Percentiles rank a stretch among this genome's conserved stretches.
Conservation (phyloP, 2,888 invertebrate genomes). For the Stegophylla sp. region DNA sequence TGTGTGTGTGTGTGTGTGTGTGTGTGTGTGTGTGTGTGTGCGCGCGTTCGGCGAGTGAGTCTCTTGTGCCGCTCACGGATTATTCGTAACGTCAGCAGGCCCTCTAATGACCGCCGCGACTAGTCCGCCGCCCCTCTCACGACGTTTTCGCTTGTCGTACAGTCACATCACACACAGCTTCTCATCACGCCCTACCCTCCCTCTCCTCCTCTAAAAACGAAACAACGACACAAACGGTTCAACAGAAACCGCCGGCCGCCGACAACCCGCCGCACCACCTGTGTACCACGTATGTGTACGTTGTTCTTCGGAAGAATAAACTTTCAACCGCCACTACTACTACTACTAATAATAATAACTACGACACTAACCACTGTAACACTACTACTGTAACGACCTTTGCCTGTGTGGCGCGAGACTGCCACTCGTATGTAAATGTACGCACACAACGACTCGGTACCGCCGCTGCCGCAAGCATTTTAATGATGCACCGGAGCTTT, state of each 20-base stretch:
- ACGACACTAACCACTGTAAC: not conserved
- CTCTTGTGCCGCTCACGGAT: conserved; percentile 6
- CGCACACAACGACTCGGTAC: not conserved
- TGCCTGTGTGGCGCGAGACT: not conserved
- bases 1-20: not conserved
- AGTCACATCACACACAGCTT: not conserved
- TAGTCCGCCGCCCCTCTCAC: not conserved
- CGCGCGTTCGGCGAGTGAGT: not conserved
- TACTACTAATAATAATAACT: not conserved
- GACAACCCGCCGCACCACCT: not conserved
- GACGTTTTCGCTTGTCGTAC: not conserved
- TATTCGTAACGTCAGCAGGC: conserved; percentile 48
- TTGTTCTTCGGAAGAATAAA: not conserved
- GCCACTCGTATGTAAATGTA: not conserved
- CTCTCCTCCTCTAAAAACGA: too few relatives aligned
- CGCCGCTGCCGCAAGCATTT: conserved; percentile 6
- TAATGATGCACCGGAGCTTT: conserved; percentile 30
- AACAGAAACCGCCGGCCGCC: not conserved
- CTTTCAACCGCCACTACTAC: not conserved
- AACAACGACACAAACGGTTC: conserved; percentile 22
- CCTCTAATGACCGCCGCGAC: conserved; percentile 39
- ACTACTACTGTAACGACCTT: not conserved
- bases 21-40: too few relatives aligned
- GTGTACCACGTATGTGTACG: not conserved
- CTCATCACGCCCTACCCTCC: too few relatives aligned